Conservation (phyloP, 2,113 vertebrate genomes). For the Scortum barcoo region DNA sequence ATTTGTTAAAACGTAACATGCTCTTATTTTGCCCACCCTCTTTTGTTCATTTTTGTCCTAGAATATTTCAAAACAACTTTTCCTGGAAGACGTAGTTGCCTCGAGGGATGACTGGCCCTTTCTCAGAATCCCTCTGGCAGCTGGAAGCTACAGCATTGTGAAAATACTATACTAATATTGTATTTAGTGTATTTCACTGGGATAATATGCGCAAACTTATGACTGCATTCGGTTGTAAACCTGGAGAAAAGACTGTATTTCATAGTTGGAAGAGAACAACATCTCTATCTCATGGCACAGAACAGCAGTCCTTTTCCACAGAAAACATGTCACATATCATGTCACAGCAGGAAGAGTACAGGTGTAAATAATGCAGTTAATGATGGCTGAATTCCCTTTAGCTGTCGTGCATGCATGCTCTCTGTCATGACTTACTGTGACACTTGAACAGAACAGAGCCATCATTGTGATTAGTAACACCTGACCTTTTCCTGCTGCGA, state of each 20-base stretch:
- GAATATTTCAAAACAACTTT: slow-evolving; percentile 19
- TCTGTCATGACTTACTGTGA: neutral
- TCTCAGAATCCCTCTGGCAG: slow-evolving; percentile 35
- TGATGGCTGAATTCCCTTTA: neutral
- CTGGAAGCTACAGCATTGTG: neutral
- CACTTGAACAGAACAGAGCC: no score
- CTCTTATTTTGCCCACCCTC: neutral
- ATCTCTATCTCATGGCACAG: neutral
- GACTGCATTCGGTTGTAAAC: neutral
- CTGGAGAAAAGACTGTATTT: neutral
- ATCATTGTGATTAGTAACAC: no score
- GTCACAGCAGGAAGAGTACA: neutral
- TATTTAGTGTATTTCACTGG: neutral
- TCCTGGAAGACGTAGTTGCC: neutral
- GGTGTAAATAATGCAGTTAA: neutral
- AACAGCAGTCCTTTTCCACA: neutral
- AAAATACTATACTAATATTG: neutral
- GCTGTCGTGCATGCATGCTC: neutral
- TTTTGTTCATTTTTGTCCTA: neutral
- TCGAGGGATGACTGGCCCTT: neutral
- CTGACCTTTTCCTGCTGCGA: neutral
- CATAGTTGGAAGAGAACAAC: neutral
- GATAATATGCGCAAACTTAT: neutral
- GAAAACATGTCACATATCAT: neutral
- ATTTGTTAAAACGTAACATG: neutral